Evolutionary conservation across 2,113 vertebrate genomes (phyloP).

Genomic region (Nymphicus hollandicus): DNA sequence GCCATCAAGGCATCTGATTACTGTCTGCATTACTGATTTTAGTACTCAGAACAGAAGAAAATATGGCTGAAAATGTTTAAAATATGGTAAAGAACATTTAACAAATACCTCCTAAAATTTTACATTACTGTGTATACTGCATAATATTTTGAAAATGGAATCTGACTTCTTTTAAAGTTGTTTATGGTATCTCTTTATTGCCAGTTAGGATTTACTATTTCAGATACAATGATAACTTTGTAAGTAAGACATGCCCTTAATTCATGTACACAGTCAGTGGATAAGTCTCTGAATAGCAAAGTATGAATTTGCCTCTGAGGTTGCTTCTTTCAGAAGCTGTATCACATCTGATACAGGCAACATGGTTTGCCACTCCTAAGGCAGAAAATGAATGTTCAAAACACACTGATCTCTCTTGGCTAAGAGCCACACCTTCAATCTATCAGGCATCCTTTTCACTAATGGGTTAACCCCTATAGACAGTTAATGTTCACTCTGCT

Average conservation of each 20-base stretch:
- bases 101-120: neutral
- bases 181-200: neutral
- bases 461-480: slow-evolving; percentile 56
- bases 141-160: neutral
- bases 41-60: neutral
- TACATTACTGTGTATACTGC: neutral
- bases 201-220: neutral
- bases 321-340: slow-evolving; percentile 11
- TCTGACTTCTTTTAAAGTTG: neutral
- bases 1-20: neutral
- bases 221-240: neutral
- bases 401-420: neutral
- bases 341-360: slow-evolving; percentile 19
- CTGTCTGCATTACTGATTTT: neutral
- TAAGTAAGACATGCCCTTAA: slow-evolving; percentile 4
- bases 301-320: slow-evolving; percentile 35
- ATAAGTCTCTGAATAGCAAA: neutral
- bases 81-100: neutral
- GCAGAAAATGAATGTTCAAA: slow-evolving; percentile 33
- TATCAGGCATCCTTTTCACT: slow-evolving; percentile 56
- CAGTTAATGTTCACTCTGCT: slow-evolving; percentile 33
- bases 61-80: neutral
- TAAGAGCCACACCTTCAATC: slow-evolving; percentile 48
- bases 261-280: neutral
- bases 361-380: slow-evolving; percentile 2